Base-by-base conservation (phyloP, 2,888 invertebrate genomes). In the Ectemnius lituratus region DNA sequence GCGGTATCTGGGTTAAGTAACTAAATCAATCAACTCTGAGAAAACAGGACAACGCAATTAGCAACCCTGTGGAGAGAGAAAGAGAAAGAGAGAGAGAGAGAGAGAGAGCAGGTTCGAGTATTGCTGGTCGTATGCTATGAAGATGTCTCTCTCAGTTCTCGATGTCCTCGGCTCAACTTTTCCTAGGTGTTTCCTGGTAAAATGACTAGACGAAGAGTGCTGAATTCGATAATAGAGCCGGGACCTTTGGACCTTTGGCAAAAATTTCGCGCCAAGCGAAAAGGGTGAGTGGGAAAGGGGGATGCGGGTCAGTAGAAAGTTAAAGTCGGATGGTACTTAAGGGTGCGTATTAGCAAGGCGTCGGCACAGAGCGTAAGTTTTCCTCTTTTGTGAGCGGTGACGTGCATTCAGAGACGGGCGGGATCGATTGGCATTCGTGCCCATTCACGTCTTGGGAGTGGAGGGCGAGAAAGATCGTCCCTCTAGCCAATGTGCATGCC, bases 1-100 rank as follows among this genome's bases (percentile, higher is more conserved):
- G 27, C 47, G 28, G 68, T 76, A 79, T 76, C 73, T 74, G 67
- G 75, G 78, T 80, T 80, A 76, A 80, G 79, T 76, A 79, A 79
- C 72, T 75, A 78, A 78, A 80, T 80, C 78, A 72, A 78, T 78
- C 76, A 68, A 70, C 68, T 67, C 64, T 61, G 73, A 76, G 73
- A 71, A 78, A 76, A 70, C 78, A 71, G 69, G 73, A 70, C 79
- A 79, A 79, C 78, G 75, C 75, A 76, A 78, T 79, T 79, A 78
- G 71, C 71, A 62, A 18, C 59, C 46, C 45, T 52, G 65, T 37
- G 28, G 64, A 6, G 37, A 37, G 37, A 37, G 37, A 37, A 8
- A 11, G 8, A 1, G 37, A 37, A 3, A 2, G 37, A 37, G 37
- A 11, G 8, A 1, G 37, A 37, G 28, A 2, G 28, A 20, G 20